phyloP scores from a whole-genome alignment of 2,113 vertebrate genomes.

The Otolemur garnettii region DNA sequence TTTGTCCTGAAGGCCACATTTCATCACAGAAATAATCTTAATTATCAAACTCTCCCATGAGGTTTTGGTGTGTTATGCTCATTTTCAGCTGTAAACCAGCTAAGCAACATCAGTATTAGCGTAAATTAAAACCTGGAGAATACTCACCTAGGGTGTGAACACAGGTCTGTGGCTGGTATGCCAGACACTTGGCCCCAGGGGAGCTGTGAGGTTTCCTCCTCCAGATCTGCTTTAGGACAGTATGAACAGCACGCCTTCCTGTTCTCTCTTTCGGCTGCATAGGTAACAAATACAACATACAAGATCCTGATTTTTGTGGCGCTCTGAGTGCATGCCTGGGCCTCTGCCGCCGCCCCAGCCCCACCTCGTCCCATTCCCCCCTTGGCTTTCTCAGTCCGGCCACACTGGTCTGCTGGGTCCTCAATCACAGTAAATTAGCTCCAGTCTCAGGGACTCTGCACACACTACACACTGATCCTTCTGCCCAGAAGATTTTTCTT shows the following conservation, averaged over 20 bases:
- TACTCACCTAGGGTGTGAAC: background rate
- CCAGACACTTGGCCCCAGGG: background rate
- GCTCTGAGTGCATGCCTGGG: background rate
- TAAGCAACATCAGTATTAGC: background rate
- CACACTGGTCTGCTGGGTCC: background rate
- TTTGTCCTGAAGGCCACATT: background rate
- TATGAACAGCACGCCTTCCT: background rate
- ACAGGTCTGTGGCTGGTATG: background rate
- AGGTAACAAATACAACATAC: background rate
- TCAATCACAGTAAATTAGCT: background rate
- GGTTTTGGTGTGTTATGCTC: background rate
- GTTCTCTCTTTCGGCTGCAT: background rate
- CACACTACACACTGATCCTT: background rate
- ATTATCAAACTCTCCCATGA: background rate
- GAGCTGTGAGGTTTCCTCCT: background rate
- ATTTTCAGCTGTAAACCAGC: background rate
- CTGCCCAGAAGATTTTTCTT: background rate
- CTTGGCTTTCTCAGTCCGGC: background rate
- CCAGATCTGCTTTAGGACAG: background rate
- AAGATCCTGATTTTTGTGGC: background rate
- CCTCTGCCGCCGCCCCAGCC: background rate
- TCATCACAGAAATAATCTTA: background rate
- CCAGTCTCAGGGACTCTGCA: background rate
- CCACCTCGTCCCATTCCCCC: background rate
- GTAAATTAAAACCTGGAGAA: background rate